A percentile compares a stretch with the other conserved stretches of the same genome.
Evolutionary conservation across 2,113 vertebrate genomes (phyloP).

Genomic region (Ancistrus triradiatus): DNA sequence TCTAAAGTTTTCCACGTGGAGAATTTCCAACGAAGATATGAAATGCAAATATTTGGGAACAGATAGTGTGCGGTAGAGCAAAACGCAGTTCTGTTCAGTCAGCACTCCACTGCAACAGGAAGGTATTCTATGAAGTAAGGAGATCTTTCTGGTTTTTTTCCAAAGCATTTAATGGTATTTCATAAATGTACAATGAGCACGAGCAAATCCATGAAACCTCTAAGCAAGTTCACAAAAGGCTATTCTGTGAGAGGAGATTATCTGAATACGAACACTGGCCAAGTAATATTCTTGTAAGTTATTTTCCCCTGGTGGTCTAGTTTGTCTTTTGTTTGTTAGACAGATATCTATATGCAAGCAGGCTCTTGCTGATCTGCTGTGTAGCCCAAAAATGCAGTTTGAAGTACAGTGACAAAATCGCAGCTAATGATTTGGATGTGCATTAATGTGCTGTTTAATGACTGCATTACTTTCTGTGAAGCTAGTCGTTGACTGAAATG

Average conservation of each 20-base stretch:
- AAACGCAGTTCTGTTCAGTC: slow-evolving; percentile 2
- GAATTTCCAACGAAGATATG: background rate
- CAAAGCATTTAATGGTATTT: background rate
- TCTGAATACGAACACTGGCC: background rate
- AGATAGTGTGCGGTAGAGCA: background rate
- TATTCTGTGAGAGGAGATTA: background rate
- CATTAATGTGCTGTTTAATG: too few relatives aligned
- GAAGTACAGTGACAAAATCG: too few relatives aligned
- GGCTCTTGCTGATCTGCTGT: slow-evolving; percentile 22
- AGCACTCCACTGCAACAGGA: slow-evolving; percentile 7
- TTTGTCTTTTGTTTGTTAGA: slow-evolving; percentile 22
- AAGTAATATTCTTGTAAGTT: slow-evolving; percentile 3
- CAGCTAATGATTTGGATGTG: too few relatives aligned
- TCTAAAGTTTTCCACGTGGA: background rate
- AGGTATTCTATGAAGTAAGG: background rate
- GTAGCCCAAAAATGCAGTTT: too few relatives aligned
- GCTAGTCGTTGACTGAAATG: too few relatives aligned
- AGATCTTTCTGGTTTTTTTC: background rate
- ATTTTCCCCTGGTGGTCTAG: slow-evolving; percentile 17
- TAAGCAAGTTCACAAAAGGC: background rate
- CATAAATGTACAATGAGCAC: background rate
- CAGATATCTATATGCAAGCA: slow-evolving; percentile 4
- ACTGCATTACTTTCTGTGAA: too few relatives aligned
- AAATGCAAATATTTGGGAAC: background rate
- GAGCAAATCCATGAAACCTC: background rate